Conservation (phyloP, 2,797 vertebrate genomes). For the Scolopax bukidnonensis region DNA sequence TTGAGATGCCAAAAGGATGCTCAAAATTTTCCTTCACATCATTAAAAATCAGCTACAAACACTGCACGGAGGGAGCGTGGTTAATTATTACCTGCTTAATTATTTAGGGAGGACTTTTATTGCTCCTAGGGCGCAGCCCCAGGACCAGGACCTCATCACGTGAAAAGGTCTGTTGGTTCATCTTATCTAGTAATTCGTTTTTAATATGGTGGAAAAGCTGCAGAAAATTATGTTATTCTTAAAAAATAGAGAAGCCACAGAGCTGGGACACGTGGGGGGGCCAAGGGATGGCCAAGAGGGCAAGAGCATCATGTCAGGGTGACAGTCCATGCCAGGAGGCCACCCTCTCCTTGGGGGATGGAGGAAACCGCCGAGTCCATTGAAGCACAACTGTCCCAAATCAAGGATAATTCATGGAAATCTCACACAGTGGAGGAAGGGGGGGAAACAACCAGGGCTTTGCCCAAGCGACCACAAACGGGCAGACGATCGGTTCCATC, state of each 20-base stretch:
- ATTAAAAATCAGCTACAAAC: background rate
- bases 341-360: background rate
- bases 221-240: background rate
- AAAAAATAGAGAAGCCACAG: background rate
- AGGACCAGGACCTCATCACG: background rate
- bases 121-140: background rate
- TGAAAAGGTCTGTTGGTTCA: background rate
- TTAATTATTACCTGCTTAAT: background rate
- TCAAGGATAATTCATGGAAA: background rate
- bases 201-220: background rate
- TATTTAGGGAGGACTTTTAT: conserved; percentile 7
- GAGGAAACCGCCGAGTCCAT: accelerated
- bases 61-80: accelerated
- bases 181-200: background rate
- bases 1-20: background rate
- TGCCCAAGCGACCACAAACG: background rate
- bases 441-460: background rate
- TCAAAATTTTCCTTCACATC: background rate
- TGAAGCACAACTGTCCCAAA: background rate
- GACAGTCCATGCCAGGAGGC: accelerated
- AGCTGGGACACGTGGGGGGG: accelerated
- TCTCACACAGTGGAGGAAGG: background rate
- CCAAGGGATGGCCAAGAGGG: background rate
- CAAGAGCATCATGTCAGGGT: accelerated
- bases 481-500: accelerated